Conservation (phyloP, 2,797 vertebrate genomes). For the Bothrops alternatus region DNA sequence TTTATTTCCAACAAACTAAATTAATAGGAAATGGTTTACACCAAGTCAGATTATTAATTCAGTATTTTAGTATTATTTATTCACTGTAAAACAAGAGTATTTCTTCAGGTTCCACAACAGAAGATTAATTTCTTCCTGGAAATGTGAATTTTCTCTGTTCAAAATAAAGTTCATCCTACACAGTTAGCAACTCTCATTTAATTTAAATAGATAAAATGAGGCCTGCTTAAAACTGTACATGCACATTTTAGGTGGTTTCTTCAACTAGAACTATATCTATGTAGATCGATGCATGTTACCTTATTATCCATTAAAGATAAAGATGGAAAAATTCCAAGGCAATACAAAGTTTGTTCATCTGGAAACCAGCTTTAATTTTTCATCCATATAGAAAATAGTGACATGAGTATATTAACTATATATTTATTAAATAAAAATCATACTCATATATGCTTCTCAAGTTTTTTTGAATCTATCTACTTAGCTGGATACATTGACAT, state of each 20-base stretch:
- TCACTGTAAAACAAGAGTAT: not conserved
- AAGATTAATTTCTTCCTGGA: not conserved
- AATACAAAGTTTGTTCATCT: not conserved
- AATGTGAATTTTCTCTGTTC: not conserved
- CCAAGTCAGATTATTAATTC: not conserved
- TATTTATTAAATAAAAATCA: not conserved
- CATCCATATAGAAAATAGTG: not conserved
- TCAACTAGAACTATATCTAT: rapidly evolving
- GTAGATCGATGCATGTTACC: not conserved
- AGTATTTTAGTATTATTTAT: not conserved
- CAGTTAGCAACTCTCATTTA: not conserved
- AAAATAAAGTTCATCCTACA: not conserved
- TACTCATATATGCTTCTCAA: not conserved
- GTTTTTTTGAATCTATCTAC: not conserved
- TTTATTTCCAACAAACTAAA: not conserved
- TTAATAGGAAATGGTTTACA: not conserved
- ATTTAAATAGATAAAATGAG: not conserved
- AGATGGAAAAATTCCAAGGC: not conserved
- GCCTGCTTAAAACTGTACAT: not conserved
- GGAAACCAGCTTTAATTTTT: not conserved
- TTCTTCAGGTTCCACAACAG: not conserved
- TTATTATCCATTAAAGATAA: not conserved
- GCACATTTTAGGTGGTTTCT: not conserved
- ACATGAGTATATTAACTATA: not conserved
- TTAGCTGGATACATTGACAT: not conserved